Evolutionary conservation across 2,888 invertebrate species (phyloP).

Genomic region (Ectemnius cavifrons): DNA sequence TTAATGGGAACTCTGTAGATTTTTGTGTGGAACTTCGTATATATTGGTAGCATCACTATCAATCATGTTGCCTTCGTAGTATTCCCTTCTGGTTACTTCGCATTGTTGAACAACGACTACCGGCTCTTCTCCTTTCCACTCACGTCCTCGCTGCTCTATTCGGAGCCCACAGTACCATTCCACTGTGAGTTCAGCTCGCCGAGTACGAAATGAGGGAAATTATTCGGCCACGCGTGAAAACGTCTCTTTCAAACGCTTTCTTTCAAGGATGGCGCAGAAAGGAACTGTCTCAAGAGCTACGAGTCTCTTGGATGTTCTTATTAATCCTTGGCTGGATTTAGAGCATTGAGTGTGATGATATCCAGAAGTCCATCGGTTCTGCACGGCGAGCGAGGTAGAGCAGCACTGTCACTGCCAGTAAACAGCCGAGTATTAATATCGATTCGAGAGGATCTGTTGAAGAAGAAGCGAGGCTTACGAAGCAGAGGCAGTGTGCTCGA

Average conservation of each 20-base stretch:
- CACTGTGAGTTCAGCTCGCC: conserved; percentile 16
- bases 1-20: too few relatives aligned
- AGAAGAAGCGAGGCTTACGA: conserved; percentile 11
- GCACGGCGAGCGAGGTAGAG: background rate
- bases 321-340: too few relatives aligned
- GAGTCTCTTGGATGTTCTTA: too few relatives aligned
- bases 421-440: conserved; percentile 5
- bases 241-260: too few relatives aligned
- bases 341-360: background rate
- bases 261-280: too few relatives aligned
- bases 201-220: conserved; percentile 26
- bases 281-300: too few relatives aligned
- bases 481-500: conserved; percentile 3
- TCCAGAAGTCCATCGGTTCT: background rate
- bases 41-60: too few relatives aligned
- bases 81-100: conserved; percentile 14
- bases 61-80: too few relatives aligned
- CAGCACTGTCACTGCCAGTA: background rate
- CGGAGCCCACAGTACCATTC: conserved; percentile 12
- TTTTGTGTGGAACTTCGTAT: too few relatives aligned
- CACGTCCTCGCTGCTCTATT: conserved; percentile 39
- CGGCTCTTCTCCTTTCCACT: conserved; percentile 37
- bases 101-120: conserved; percentile 19
- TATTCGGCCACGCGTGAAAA: conserved; percentile 12
- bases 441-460: background rate